Conservation (phyloP, 2,113 vertebrate species). For the Aspidoscelis tigris region DNA sequence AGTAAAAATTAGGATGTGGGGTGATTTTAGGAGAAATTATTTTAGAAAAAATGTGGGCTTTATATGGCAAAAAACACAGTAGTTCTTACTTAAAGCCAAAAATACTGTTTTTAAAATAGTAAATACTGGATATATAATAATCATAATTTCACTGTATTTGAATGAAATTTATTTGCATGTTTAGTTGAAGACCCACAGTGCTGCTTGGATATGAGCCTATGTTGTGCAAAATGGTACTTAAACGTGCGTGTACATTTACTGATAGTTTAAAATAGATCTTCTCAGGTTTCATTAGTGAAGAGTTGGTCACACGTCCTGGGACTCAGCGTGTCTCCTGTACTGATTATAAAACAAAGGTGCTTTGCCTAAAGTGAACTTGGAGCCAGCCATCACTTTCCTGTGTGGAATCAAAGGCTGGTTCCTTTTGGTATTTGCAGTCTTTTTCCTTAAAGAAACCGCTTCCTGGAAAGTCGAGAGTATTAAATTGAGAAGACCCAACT, state of each 20-base stretch:
- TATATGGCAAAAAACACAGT: not conserved
- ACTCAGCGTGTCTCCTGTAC: not conserved
- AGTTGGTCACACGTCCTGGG: not conserved
- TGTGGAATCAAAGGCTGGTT: not conserved
- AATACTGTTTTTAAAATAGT: not conserved
- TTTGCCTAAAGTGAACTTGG: not conserved
- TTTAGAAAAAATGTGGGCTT: no score
- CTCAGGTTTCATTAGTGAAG: constrained; percentile 6
- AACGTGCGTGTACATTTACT: constrained; percentile 3
- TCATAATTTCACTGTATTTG: not conserved
- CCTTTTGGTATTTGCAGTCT: not conserved
- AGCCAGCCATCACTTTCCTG: not conserved
- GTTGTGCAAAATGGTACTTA: not conserved
- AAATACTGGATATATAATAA: not conserved
- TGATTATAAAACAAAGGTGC: constrained; percentile 4
- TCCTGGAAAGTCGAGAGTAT: not conserved
- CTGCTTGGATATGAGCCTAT: not conserved
- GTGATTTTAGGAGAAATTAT: no score
- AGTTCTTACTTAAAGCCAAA: not conserved
- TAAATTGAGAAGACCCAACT: not conserved
- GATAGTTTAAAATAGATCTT: constrained; percentile 35
- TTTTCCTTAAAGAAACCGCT: not conserved
- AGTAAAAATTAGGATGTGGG: no score
- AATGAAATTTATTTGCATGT: constrained; percentile 20
- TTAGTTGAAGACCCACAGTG: not conserved